Base-by-base conservation (phyloP, 2,888 invertebrate species). In the Mythimna ferrago region DNA sequence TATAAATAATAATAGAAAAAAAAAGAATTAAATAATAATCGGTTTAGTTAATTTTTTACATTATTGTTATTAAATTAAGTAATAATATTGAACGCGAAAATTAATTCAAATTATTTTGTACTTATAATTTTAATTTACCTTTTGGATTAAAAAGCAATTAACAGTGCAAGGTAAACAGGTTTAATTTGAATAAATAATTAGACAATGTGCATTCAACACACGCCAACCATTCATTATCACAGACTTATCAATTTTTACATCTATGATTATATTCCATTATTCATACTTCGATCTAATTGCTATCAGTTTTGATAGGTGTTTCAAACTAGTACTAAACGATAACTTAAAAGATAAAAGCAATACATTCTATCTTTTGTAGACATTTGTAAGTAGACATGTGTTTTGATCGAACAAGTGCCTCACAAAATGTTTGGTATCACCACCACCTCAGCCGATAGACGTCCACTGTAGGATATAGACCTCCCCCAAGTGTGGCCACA, bases 161-260 rank as follows among this genome's bases (percentile, higher is more conserved):
- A 26, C 58, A 61, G 6, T 58, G 61, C 67, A 69, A 54, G 21
- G 61, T 53, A 76, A 76, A 63, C 26, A 57, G 16, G 48, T 65
- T 70, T 60, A 56, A 73, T 79, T 78, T 84, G 57, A 53, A 79
- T 73, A 73, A 69, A 75, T 78, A 77, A 82, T 81, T 72, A 66
- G 21, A 75, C 65, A 76, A 82, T 65, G 80, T 86, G 83, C 81
- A 87, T 81, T 61, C 6, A 67, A 74, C 61, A 78, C 90, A 92
- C 89, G 91, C 91, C 79, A 91, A 89, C 75, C 80, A 66, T 86
- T 84, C 85, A 86, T 89, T 89, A 90, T 65, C 51, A 63, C 5
- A 51, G 9, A 0, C 16, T 48, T 79, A 82, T 82, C 63, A 78
- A 56, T 76, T 79, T 76, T 75, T 60, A 80, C 73, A 83, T 78